A percentile compares a stretch with the other conserved stretches of the same genome.
Conservation (phyloP, 2,888 invertebrate genomes). For the Brachynemurus nebulosus region DNA sequence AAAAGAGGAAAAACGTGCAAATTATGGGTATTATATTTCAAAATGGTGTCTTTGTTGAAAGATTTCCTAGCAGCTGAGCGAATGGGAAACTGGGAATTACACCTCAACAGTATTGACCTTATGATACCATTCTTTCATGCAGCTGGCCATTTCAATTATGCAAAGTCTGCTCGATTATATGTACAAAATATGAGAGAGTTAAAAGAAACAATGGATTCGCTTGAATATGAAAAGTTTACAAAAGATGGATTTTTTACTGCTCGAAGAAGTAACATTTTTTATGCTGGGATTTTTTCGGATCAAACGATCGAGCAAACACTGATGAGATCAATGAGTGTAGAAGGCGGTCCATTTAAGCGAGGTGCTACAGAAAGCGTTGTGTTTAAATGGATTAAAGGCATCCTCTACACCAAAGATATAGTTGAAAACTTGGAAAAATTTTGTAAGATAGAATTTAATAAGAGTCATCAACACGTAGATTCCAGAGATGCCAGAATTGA, state of each 20-base stretch:
- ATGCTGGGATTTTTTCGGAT: conserved; percentile 17
- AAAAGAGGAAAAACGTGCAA: neutral
- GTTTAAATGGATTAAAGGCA: conserved; percentile 1
- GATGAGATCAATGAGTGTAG: conserved; percentile 21
- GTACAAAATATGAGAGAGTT: conserved; percentile 22
- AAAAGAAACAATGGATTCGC: conserved; percentile 16
- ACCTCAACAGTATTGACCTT: conserved; percentile 14
- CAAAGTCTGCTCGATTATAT: conserved; percentile 21
- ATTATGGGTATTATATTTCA: neutral
- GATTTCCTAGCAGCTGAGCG: conserved; percentile 23
- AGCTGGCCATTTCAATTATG: conserved; percentile 21
- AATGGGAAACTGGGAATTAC: conserved; percentile 22
- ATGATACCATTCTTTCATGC: conserved; percentile 18
- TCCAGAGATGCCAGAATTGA: neutral
- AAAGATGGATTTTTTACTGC: conserved; percentile 16
- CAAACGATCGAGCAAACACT: conserved; percentile 16
- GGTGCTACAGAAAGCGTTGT: too few species aligned
- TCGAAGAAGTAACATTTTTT: conserved; percentile 17
- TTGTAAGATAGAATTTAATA: neutral
- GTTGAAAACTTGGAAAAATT: neutral
- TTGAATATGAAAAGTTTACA: conserved; percentile 18
- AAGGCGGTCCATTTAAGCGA: too few species aligned
- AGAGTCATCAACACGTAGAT: conserved; percentile 1
- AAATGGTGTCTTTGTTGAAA: conserved; percentile 16
- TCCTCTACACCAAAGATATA: neutral